Conservation (phyloP, 1,140 invertebrate genomes). For the Contarinia nasturtii region DNA sequence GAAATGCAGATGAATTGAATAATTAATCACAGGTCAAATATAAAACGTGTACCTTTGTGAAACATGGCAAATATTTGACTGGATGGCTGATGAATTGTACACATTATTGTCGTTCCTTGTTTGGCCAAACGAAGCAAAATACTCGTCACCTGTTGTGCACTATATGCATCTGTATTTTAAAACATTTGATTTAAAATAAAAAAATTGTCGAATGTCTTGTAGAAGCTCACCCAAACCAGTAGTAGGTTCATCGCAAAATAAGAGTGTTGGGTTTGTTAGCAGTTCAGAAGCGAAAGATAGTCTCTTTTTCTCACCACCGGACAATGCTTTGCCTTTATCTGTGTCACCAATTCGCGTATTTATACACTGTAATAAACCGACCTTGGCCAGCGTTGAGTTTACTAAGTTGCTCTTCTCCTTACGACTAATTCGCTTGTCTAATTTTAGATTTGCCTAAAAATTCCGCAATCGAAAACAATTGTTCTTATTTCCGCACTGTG, state of each 20-base stretch:
- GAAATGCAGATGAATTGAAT: too few relatives aligned
- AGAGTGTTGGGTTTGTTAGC: conserved; percentile 73
- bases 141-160: conserved; percentile 69
- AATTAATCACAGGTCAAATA: too few relatives aligned
- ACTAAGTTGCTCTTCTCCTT: conserved; percentile 43
- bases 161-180: conserved; percentile 69
- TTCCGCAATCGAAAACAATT: not conserved
- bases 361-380: conserved; percentile 49
- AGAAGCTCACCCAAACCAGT: conserved; percentile 51
- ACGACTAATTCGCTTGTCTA: conserved; percentile 42
- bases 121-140: conserved; percentile 45
- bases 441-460: conserved; percentile 53
- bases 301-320: conserved; percentile 84
- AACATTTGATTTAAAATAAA: too few relatives aligned
- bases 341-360: conserved; percentile 55
- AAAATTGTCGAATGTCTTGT: too few relatives aligned
- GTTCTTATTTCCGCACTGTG: too few relatives aligned
- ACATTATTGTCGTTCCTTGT: conserved; percentile 68
- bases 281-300: conserved; percentile 87
- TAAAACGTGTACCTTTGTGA: too few relatives aligned
- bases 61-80: conserved; percentile 80
- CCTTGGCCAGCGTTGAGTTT: conserved; percentile 43
- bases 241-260: conserved; percentile 95
- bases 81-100: conserved; percentile 95
- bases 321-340: conserved; percentile 51